These are phyloP conservation scores for Rhinolophus sinicus DNA, from an alignment of 2,113 vertebrate genomes.

Conservation along the genomic window DNA sequence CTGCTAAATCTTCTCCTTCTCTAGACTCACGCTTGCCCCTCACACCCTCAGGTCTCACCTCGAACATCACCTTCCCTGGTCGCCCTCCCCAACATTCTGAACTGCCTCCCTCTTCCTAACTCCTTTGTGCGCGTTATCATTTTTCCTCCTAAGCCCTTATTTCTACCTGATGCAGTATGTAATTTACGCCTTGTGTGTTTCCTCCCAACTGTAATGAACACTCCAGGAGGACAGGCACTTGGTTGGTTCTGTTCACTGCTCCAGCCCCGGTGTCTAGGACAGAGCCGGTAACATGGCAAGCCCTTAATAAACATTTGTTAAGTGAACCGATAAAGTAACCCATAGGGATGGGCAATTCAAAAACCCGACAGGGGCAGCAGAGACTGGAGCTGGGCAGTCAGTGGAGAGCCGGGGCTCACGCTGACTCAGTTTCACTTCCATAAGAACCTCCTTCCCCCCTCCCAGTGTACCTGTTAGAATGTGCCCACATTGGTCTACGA, in stretches of 20 bases:
- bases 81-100: background rate
- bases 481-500: rapidly evolving
- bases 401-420: background rate
- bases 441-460: rapidly evolving
- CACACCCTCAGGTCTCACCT: background rate
- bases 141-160: background rate
- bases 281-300: background rate
- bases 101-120: background rate
- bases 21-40: background rate
- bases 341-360: background rate
- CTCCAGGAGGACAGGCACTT: background rate
- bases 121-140: background rate
- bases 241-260: background rate
- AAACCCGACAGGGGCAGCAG: background rate
- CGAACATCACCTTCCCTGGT: background rate
- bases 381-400: background rate
- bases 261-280: background rate
- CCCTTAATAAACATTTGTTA: background rate
- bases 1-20: background rate
- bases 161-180: background rate
- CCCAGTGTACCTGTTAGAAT: background rate
- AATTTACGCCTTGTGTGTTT: background rate
- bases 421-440: background rate
- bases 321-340: background rate
- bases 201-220: background rate